These are phyloP conservation scores for Epizoanthus fatuus DNA, from an alignment of 92 coral and sea anemone species.

Conservation along the genomic window DNA sequence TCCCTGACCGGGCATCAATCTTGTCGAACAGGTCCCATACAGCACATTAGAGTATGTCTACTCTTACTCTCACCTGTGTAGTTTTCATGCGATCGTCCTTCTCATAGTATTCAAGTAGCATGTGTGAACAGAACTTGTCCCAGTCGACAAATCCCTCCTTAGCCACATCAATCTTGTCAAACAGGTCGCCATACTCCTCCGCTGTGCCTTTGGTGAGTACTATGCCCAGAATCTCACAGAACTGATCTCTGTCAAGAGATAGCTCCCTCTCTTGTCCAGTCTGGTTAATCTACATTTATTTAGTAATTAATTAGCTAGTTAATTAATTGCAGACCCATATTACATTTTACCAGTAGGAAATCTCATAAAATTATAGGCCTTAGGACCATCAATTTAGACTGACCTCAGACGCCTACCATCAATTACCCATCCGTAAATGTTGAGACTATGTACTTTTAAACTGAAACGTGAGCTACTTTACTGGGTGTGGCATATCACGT, in stretches of 20 bases:
- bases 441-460: no score
- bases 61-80: slow-evolving; percentile 78
- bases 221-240: slow-evolving; percentile 94
- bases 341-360: neutral
- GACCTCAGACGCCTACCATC: no score
- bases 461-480: no score
- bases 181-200: slow-evolving; percentile 93
- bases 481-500: no score
- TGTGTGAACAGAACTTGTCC: slow-evolving; percentile 98
- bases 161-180: slow-evolving; percentile 91
- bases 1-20: no score
- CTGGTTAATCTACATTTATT: slow-evolving; percentile 72
- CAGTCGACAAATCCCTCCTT: slow-evolving; percentile 99
- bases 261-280: slow-evolving; percentile 89
- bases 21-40: no score
- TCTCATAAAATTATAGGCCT: neutral
- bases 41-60: neutral
- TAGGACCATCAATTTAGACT: neutral
- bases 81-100: slow-evolving; percentile 99
- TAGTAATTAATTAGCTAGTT: neutral
- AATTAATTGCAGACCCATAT: neutral
- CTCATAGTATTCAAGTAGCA: slow-evolving; percentile 98
- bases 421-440: neutral
- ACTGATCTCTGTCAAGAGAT: slow-evolving; percentile 92
- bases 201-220: slow-evolving; percentile 93